Percentiles rank a stretch among this genome's conserved stretches.
phyloP scores from a whole-genome alignment of 2,888 invertebrate genomes.

The Eugnorisma glareosa region DNA sequence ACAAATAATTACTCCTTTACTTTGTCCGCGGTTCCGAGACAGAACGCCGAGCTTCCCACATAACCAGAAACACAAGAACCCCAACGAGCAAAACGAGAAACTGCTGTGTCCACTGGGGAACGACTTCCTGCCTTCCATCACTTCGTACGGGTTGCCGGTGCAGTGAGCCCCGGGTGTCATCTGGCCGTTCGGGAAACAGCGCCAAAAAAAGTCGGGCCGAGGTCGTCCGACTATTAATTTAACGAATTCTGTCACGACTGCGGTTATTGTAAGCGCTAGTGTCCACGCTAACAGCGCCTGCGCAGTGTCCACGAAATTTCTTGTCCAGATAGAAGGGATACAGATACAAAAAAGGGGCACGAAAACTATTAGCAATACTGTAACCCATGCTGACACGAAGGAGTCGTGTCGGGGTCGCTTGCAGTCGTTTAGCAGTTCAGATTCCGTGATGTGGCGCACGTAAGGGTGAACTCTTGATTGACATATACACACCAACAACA shows the following conservation, averaged over 20 bases:
- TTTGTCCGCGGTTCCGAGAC: constrained; percentile 90
- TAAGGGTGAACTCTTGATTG: constrained; percentile 92
- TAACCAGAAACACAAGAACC: constrained; percentile 93
- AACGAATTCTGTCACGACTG: constrained; percentile 91
- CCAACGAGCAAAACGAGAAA: constrained; percentile 94
- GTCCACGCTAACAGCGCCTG: constrained; percentile 89
- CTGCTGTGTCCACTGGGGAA: constrained; percentile 97
- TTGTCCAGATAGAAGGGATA: constrained; percentile 77
- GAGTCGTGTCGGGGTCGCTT: constrained; percentile 93
- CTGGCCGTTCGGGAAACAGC: constrained; percentile 95
- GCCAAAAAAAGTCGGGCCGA: constrained; percentile 95
- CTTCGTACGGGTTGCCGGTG: constrained; percentile 90
- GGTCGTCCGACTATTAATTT: constrained; percentile 93
- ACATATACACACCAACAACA: constrained; percentile 79
- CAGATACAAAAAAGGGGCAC: constrained; percentile 90
- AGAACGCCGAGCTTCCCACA: constrained; percentile 93
- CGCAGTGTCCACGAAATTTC: constrained; percentile 68
- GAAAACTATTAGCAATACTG: constrained; percentile 91
- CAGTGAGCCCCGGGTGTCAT: constrained; percentile 88
- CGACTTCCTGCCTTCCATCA: constrained; percentile 95
- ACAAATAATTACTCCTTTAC: constrained; percentile 91
- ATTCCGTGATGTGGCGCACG: constrained; percentile 93
- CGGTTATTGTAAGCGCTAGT: constrained; percentile 92
- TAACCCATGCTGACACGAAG: constrained; percentile 91
- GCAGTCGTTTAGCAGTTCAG: constrained; percentile 93